Evolutionary conservation across 2,888 invertebrate genomes (phyloP).

Genomic region (Drosophila emarginata): DNA sequence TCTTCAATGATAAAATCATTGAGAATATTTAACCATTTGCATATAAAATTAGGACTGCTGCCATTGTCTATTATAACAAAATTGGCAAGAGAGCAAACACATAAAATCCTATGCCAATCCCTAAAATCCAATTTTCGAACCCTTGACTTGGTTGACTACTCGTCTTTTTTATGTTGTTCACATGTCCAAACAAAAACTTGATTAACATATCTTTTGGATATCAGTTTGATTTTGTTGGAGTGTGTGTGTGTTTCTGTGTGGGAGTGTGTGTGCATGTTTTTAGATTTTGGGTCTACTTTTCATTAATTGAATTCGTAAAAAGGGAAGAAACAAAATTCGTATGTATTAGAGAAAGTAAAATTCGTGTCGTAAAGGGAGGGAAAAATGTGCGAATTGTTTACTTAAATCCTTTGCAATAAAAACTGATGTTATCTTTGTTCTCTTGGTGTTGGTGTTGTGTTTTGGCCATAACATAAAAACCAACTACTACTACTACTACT

Average conservation of each 20-base stretch:
- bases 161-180: neutral
- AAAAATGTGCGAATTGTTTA: conserved; percentile 40
- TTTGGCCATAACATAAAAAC: conserved; percentile 38
- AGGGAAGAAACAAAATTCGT: conserved; percentile 12
- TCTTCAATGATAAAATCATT: neutral
- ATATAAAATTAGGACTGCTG: neutral
- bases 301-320: conserved; percentile 62
- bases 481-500: conserved; percentile 36
- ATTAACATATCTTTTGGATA: conserved; percentile 37
- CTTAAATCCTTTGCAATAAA: conserved; percentile 61
- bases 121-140: neutral
- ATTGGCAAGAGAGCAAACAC: neutral
- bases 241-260: too few relatives aligned
- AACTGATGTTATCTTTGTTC: conserved; percentile 51
- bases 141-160: conserved; percentile 2
- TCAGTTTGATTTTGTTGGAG: neutral
- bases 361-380: neutral
- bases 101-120: neutral
- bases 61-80: conserved; percentile 3
- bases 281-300: conserved; percentile 31
- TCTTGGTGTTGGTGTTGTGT: neutral
- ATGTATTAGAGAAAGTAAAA: neutral
- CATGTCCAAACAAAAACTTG: conserved; percentile 18
- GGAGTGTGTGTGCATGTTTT: conserved; percentile 40
- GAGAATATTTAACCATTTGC: neutral